Evolutionary conservation across 2,888 invertebrate species (phyloP), one percentile per base, ranked within the genome.

Genomic region (Spisula subtruncata): DNA sequence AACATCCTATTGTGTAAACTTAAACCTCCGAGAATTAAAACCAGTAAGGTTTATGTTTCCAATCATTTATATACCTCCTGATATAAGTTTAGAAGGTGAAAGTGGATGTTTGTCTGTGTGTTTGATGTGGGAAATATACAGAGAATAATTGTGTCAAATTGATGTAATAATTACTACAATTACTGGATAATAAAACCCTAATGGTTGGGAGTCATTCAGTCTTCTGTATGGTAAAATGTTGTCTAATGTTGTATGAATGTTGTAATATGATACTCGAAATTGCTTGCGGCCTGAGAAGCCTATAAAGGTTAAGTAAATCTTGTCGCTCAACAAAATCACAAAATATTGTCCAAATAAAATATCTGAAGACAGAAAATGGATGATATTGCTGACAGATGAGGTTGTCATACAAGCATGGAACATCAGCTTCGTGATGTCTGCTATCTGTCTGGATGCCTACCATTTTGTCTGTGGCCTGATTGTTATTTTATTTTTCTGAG

Each of bases 81-180:
- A 25, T 66, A 66, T 10, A 66, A 66, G n/a, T 66, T 25, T 66
- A 25, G 51, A 51, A 51, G 12, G 51, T 51, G 51, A 51, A 51
- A 51, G 51, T 51, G 16, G 25, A 66, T n/a, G 60, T 66, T 66
- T 66, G 60, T 66, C 20, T 66, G 8, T 5, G 25, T 75, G 75
- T 75, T 75, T 75, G 75, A 75, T 75, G 75, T 75, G 60, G 60
- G 25, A 75, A 75, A 35, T 75, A 35, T 25, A 35, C 18, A 35
- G 75, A 75, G 25, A 46, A 25, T 83, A 83, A 83, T 60, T 66
- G 66, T 83, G 66, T n/a, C 60, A 66, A 83, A 83, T 83, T 83
- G 46, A 83, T 83, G n/a, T 1, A 46, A 46, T 83, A 83, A 83
- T 83, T 83, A 66, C 46, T 20, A 16, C 41, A 25, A 66, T 66